Percentiles rank a stretch among this genome's conserved stretches.
phyloP scores from a whole-genome alignment of 1,140 invertebrate genomes.

The Lucilia sericata region DNA sequence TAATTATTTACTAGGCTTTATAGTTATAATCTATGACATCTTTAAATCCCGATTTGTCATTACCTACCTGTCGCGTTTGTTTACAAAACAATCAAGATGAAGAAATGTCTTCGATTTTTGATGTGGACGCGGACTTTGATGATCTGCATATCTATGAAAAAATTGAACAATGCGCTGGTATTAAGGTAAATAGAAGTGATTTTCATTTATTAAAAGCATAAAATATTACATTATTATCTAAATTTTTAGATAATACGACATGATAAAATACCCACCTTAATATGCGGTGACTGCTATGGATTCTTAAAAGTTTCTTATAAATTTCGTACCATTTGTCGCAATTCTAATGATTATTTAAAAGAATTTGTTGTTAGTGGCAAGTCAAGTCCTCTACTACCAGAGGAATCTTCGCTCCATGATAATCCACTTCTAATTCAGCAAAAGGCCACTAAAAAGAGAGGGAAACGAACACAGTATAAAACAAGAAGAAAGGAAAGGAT shows the following conservation, averaged over 20 bases:
- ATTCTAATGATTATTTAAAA: conserved; percentile 58
- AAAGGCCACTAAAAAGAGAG: background rate
- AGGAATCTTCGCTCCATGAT: conserved; percentile 53
- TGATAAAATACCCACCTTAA: conserved; percentile 52
- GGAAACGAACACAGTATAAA: background rate
- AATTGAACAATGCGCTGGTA: conserved; percentile 60
- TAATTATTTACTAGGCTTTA: no score
- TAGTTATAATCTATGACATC: background rate
- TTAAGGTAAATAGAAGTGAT: conserved; percentile 49
- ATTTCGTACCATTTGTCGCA: conserved; percentile 61
- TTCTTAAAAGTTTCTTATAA: conserved; percentile 59
- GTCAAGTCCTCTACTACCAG: conserved; percentile 41
- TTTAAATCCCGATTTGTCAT: background rate
- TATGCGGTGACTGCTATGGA: conserved; percentile 58
- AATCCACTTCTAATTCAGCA: conserved; percentile 51
- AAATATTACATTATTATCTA: background rate
- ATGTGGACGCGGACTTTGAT: conserved; percentile 47
- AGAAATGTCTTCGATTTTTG: conserved; percentile 61
- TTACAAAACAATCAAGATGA: conserved; percentile 59
- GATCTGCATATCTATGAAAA: conserved; percentile 55
- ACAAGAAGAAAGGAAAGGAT: background rate
- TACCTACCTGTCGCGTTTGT: conserved; percentile 54
- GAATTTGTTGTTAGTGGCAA: conserved; percentile 51
- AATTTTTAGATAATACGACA: conserved; percentile 53
- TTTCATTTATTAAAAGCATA: background rate